Conservation (phyloP, 1,140 invertebrate genomes). For the Lycorma delicatula region DNA sequence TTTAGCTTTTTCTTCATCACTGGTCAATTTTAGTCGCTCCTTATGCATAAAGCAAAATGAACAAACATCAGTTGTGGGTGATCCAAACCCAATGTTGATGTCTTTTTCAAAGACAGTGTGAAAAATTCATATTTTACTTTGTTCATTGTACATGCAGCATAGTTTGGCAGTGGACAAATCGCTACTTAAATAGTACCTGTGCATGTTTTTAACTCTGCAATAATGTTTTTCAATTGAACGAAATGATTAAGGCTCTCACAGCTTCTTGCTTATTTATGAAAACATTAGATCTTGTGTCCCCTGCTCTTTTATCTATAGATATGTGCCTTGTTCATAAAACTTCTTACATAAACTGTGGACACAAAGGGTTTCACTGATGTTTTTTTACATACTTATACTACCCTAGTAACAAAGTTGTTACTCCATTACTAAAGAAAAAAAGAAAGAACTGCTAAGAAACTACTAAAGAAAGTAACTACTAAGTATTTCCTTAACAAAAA, state of each 20-base stretch:
- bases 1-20: background rate
- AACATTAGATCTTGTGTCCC: background rate
- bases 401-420: background rate
- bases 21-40: background rate
- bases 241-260: background rate
- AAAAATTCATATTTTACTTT: background rate
- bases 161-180: conserved; percentile 1
- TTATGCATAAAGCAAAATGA: background rate
- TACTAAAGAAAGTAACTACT: too few species aligned
- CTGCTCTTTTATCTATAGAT: background rate
- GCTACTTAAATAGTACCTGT: background rate
- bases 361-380: background rate
- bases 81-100: background rate
- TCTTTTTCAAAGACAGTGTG: background rate
- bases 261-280: background rate
- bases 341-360: background rate
- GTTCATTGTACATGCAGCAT: background rate
- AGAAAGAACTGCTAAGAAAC: too few species aligned
- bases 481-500: too few species aligned
- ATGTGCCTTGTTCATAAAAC: background rate
- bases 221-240: conserved; percentile 1
- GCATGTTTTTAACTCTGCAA: background rate
- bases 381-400: background rate
- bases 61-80: too few species aligned
- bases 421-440: too few species aligned